phyloP scores from a whole-genome alignment of 1,140 invertebrate genomes.

The Ips nitidus region DNA sequence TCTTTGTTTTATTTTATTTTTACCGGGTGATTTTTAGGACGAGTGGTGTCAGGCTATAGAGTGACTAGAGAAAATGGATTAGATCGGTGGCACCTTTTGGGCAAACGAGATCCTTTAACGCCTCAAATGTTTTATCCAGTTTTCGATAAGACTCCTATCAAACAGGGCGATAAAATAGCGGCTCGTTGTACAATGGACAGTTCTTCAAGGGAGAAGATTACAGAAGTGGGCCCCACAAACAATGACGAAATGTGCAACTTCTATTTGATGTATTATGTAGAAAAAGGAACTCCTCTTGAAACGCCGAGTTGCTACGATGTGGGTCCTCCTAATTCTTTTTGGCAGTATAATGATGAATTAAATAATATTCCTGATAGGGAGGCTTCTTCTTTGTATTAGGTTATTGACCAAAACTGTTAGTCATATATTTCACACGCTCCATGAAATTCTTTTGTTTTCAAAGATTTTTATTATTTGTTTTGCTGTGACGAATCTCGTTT shows the following conservation, averaged over 20 bases:
- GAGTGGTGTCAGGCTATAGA: conserved; percentile 85
- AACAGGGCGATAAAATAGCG: conserved; percentile 60
- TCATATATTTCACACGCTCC: no score
- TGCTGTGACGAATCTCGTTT: conserved; percentile 2
- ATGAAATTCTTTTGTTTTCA: background rate
- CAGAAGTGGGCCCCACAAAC: conserved; percentile 81
- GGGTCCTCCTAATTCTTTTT: conserved; percentile 82
- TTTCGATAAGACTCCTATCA: conserved; percentile 61
- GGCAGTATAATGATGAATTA: conserved; percentile 64
- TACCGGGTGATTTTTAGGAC: conserved; percentile 55
- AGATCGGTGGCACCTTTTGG: conserved; percentile 80
- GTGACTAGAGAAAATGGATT: conserved; percentile 63
- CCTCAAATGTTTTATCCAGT: conserved; percentile 97
- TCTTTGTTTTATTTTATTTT: background rate
- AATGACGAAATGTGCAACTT: conserved; percentile 99
- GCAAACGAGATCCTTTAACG: conserved; percentile 87
- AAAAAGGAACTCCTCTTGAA: conserved; percentile 73
- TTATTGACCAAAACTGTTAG: conserved; percentile 7
- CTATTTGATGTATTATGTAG: conserved; percentile 97
- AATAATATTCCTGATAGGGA: conserved; percentile 79
- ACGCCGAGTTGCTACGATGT: conserved; percentile 84
- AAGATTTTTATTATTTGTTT: background rate
- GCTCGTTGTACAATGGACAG: conserved; percentile 91
- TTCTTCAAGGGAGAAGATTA: conserved; percentile 58
- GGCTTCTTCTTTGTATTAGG: conserved; percentile 53